Percentiles rank a stretch among this genome's conserved stretches.
Evolutionary conservation across 1,140 invertebrate genomes (phyloP).

Genomic region (Bombus breviceps): DNA sequence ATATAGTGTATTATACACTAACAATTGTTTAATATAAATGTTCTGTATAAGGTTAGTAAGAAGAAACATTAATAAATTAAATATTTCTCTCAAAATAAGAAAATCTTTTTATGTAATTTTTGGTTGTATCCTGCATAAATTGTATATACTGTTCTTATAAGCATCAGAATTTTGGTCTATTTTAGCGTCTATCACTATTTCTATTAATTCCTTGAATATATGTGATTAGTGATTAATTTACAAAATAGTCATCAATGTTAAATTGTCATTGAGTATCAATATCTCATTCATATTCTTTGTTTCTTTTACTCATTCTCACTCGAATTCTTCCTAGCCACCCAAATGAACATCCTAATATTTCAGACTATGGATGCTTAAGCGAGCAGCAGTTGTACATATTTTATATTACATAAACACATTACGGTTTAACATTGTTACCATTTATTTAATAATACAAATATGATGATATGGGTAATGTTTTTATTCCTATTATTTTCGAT

Average conservation of each 20-base stretch:
- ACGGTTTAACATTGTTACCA: neutral
- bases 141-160: neutral
- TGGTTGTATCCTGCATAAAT: neutral
- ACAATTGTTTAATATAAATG: slow-evolving; percentile 3
- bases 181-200: neutral
- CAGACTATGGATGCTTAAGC: neutral
- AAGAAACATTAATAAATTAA: slow-evolving; percentile 53
- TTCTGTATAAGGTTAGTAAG: slow-evolving; percentile 20
- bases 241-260: too few species aligned
- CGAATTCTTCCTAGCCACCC: neutral
- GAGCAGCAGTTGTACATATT: neutral
- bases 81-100: slow-evolving; percentile 31
- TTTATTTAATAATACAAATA: neutral
- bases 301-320: neutral
- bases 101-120: neutral
- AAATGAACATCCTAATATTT: neutral
- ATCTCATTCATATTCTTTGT: neutral
- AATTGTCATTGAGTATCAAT: neutral
- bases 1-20: slow-evolving; percentile 28
- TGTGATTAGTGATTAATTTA: too few species aligned
- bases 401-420: neutral
- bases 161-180: neutral
- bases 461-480: neutral
- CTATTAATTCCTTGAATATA: neutral
- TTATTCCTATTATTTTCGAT: neutral